Evolutionary conservation across 2,888 invertebrate genomes (phyloP), one percentile per base, ranked within the genome.

Genomic region (Brachyopa scutellaris): DNA sequence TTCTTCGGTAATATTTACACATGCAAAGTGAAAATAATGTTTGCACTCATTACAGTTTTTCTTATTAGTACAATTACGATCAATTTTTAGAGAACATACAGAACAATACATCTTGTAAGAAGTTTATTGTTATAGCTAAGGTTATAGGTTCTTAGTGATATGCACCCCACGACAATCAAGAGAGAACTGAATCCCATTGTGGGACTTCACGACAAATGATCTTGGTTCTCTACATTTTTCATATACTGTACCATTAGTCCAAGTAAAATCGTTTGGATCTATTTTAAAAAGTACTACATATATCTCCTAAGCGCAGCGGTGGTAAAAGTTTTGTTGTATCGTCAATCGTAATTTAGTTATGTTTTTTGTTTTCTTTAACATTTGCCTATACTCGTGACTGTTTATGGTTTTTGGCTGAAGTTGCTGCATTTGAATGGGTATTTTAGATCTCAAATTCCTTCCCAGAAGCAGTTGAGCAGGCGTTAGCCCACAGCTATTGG

Each of bases 191-290:
- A n/a, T n/a, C n/a, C n/a, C n/a, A n/a, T n/a, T n/a, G n/a, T n/a
- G n/a, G n/a, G 36, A 38, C n/a, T 51, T 64, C 0, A 64, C 26
- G n/a, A 64, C 5, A 38, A 17, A 64, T 5, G 49, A 64, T 40
- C 49, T 64, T 26, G 64, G 29, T 51, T 66, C 66, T 31, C n/a
- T 42, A 59, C 40, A 59, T 15, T 15, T 15, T 59, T 29, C 15
- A 40, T 11, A 23, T 29, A 51, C 19, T 5, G 31, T 33, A 1
- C 33, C 47, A 66, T 66, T 66, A n/a, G 53, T 42, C 53, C 19
- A 66, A 9, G 31, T 21, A 2, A 15, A 11, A 26, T 57, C 26
- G 6, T 57, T 38, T 40, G 13, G 33, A 26, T 57, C 26, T 23
- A 57, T 15, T 57, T 57, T 57, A n/a, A 57, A 38, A 8, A 55